Conservation (phyloP, 2,113 vertebrate species). For the Xiphophorus couchianus region DNA sequence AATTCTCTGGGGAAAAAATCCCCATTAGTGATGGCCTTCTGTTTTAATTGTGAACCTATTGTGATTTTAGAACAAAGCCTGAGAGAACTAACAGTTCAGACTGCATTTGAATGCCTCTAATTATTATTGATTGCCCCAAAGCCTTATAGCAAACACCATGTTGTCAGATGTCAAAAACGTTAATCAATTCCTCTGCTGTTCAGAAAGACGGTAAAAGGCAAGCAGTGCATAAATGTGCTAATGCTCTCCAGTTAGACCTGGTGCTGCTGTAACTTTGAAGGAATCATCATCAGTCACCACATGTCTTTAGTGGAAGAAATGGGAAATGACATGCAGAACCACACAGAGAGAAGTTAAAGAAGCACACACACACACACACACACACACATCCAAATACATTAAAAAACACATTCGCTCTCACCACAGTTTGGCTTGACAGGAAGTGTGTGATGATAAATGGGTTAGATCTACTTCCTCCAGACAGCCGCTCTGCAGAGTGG, state of each 20-base stretch:
- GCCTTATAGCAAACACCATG: constrained; percentile 32
- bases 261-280: constrained; percentile 30
- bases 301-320: background rate
- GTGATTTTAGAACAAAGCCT: constrained; percentile 36
- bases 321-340: background rate
- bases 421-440: constrained; percentile 43
- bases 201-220: constrained; percentile 31
- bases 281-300: constrained; percentile 11
- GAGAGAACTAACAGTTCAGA: constrained; percentile 9
- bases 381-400: constrained; percentile 31
- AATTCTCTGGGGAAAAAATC: no score
- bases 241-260: constrained; percentile 33
- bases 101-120: constrained; percentile 41
- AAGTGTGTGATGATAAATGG: constrained; percentile 74
- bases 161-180: constrained; percentile 45
- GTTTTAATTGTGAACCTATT: background rate
- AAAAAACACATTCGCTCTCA: constrained; percentile 28
- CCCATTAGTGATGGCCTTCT: background rate
- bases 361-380: constrained; percentile 3
- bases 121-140: constrained; percentile 58
- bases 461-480: constrained; percentile 61
- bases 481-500: constrained; percentile 62
- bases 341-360: constrained; percentile 26
- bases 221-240: constrained; percentile 30
- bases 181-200: constrained; percentile 30